Evolutionary conservation across 2,888 invertebrate genomes (phyloP).

Genomic region (Busseola fusca): DNA sequence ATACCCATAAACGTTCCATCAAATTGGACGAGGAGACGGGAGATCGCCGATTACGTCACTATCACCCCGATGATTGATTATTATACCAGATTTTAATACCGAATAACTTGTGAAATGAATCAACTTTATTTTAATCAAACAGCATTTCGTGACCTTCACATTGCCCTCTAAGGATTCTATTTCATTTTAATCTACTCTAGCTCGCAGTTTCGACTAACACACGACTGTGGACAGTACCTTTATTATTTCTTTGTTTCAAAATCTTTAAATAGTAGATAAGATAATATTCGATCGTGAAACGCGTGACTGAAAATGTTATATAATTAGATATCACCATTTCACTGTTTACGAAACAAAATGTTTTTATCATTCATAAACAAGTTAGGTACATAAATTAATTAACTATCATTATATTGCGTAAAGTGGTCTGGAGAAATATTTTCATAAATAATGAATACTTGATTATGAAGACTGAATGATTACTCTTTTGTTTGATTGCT

Average conservation of each 20-base stretch:
- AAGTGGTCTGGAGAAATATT: slow-evolving; percentile 28
- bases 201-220: slow-evolving; percentile 29
- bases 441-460: slow-evolving; percentile 32
- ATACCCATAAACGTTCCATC: slow-evolving; percentile 11
- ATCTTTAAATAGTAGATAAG: slow-evolving; percentile 61
- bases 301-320: slow-evolving; percentile 56
- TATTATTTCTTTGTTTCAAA: slow-evolving; percentile 48
- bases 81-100: slow-evolving; percentile 47
- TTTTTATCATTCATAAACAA: slow-evolving; percentile 55
- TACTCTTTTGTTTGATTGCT: slow-evolving; percentile 39
- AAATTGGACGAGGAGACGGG: slow-evolving; percentile 32
- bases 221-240: slow-evolving; percentile 45
- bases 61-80: slow-evolving; percentile 57
- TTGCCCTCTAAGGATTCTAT: slow-evolving; percentile 54
- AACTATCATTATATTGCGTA: slow-evolving; percentile 24
- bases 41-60: slow-evolving; percentile 54
- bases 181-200: slow-evolving; percentile 37
- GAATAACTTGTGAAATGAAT: slow-evolving; percentile 52
- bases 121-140: slow-evolving; percentile 56
- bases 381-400: slow-evolving; percentile 26
- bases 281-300: slow-evolving; percentile 53
- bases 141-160: slow-evolving; percentile 53
- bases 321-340: slow-evolving; percentile 55
- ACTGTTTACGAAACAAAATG: slow-evolving; percentile 55
- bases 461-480: too few relatives aligned